Percentiles rank a stretch among this genome's conserved stretches.
Conservation (phyloP, 2,888 invertebrate species). For the Chrysomela aeneicollis region DNA sequence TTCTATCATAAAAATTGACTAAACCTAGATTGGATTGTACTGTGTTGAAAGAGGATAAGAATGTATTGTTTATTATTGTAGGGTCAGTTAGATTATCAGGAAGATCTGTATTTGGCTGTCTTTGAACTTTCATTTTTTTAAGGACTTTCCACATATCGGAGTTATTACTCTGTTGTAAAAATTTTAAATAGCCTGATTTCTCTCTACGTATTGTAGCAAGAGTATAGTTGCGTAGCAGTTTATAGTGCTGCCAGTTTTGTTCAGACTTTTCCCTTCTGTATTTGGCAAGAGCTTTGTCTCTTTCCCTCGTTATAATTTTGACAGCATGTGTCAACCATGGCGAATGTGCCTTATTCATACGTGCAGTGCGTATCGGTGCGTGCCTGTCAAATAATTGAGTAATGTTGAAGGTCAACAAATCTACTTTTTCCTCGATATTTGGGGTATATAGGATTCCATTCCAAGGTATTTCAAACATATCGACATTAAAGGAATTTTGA, state of each 20-base stretch:
- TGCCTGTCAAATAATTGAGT: constrained; percentile 3
- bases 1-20: no score
- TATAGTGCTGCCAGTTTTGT: not conserved
- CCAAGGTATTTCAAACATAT: constrained; percentile 1
- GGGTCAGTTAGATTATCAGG: constrained; percentile 1
- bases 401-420: not conserved
- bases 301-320: no score
- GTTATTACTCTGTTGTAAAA: no score
- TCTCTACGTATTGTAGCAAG: not conserved
- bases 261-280: no score
- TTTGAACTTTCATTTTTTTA: no score
- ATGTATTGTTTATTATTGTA: not conserved
- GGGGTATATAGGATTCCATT: constrained; percentile 9
- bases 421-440: constrained; percentile 1
- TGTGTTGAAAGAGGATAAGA: not conserved
- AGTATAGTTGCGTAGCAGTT: not conserved
- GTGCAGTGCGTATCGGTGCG: not conserved
- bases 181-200: not conserved
- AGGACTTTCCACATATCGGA: no score
- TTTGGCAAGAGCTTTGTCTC: no score
- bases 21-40: no score
- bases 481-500: not conserved
- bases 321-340: no score
- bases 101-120: not conserved
- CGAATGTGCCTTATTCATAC: no score